Evolutionary conservation across 1,140 invertebrate genomes (phyloP).

Genomic region (Bacillus rossius): DNA sequence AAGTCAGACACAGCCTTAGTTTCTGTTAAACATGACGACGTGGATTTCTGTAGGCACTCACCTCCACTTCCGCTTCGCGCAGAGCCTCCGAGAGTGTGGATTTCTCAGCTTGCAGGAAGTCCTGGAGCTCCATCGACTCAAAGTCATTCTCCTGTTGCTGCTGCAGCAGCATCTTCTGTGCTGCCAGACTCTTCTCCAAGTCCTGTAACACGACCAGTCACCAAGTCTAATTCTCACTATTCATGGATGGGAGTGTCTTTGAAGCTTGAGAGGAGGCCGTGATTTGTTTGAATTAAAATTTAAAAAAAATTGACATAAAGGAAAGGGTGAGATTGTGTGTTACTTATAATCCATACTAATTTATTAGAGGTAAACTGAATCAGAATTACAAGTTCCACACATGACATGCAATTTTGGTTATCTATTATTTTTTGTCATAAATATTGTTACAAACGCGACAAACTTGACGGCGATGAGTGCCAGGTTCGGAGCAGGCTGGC

Average conservation of each 20-base stretch:
- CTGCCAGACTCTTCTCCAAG: conserved; percentile 57
- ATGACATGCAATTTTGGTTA: too few species aligned
- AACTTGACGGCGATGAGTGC: too few species aligned
- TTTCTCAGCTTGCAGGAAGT: conserved; percentile 74
- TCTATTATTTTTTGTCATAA: too few species aligned
- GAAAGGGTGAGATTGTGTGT: neutral
- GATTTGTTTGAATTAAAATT: neutral
- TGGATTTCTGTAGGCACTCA: too few species aligned
- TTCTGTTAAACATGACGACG: too few species aligned
- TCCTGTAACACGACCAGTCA: conserved; percentile 43
- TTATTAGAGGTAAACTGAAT: too few species aligned
- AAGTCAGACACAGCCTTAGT: too few species aligned
- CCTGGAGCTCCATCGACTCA: conserved; percentile 66
- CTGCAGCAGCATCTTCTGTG: conserved; percentile 57
- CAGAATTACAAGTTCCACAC: too few species aligned
- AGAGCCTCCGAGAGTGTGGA: conserved; percentile 62
- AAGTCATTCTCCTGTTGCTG: conserved; percentile 63
- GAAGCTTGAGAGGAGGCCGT: neutral
- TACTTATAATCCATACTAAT: conserved; percentile 1
- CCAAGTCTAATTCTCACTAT: neutral
- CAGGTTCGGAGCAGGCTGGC: too few species aligned
- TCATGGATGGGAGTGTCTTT: neutral
- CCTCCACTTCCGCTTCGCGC: conserved; percentile 65
- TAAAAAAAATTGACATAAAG: neutral
- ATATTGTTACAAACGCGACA: too few species aligned